phyloP scores from a whole-genome alignment of 2,113 vertebrate genomes.

The Fukomys damarensis region DNA sequence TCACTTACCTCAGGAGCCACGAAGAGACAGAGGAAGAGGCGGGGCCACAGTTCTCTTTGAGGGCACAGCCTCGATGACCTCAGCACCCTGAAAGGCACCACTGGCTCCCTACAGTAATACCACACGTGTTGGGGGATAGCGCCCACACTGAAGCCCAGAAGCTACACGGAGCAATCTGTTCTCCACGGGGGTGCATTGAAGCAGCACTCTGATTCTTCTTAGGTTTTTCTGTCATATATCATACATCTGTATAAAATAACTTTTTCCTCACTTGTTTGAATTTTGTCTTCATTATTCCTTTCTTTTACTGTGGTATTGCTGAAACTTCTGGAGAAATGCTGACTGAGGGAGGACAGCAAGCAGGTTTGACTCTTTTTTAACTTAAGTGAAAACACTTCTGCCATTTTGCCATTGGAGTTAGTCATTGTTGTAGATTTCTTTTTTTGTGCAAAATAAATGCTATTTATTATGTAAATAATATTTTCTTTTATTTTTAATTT shows the following conservation, averaged over 20 bases:
- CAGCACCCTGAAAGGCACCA: neutral
- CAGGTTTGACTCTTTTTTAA: neutral
- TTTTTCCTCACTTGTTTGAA: neutral
- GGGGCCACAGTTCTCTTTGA: neutral
- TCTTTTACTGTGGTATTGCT: rapidly evolving
- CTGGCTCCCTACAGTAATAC: neutral
- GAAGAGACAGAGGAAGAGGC: neutral
- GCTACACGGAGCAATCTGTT: rapidly evolving
- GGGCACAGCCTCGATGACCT: neutral
- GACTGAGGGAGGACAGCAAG: rapidly evolving
- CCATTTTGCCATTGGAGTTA: neutral
- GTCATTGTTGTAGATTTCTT: neutral
- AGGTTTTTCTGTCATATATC: neutral
- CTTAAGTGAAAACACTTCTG: neutral
- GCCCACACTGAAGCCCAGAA: rapidly evolving
- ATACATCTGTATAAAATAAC: rapidly evolving
- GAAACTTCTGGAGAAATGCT: neutral
- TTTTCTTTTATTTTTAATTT: neutral
- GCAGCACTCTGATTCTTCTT: rapidly evolving
- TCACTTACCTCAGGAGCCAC: neutral
- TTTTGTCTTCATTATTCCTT: neutral
- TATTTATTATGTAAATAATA: neutral
- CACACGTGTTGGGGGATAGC: neutral
- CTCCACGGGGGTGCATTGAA: no score
- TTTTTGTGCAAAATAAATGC: neutral